Conservation (phyloP, 2,797 vertebrate genomes). For the Cryptoblepharus egeriae region DNA sequence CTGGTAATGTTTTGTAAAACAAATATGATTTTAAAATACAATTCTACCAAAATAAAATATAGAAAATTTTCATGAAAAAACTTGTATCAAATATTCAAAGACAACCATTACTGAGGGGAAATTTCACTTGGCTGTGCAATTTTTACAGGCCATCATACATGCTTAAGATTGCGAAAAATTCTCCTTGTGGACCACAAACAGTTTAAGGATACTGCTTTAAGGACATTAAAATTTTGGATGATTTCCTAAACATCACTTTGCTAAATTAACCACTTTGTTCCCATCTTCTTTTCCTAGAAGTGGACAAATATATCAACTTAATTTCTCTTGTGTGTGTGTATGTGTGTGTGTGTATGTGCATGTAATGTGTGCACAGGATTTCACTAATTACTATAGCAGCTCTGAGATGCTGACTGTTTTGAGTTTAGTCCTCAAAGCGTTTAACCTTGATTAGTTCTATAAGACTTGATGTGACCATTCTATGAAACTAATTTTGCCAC, state of each 20-base stretch:
- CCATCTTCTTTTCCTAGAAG: not conserved
- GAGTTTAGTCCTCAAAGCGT: too few relatives aligned
- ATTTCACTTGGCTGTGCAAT: not conserved
- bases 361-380: too few relatives aligned
- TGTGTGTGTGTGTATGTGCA: too few relatives aligned
- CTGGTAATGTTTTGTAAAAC: not conserved
- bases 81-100: constrained; percentile 5
- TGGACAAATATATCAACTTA: too few relatives aligned
- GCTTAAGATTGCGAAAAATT: not conserved
- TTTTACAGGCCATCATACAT: not conserved
- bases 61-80: too few relatives aligned
- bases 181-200: not conserved
- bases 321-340: too few relatives aligned
- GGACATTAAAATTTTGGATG: not conserved
- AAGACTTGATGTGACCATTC: too few relatives aligned
- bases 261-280: not conserved
- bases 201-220: constrained; percentile 1
- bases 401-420: too few relatives aligned
- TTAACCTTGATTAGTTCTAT: too few relatives aligned
- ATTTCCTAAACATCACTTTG: not conserved
- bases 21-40: constrained; percentile 14
- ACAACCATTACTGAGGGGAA: not conserved
- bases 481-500: too few relatives aligned
- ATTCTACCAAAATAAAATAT: not conserved
- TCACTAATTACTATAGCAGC: too few relatives aligned